phyloP scores from a whole-genome alignment of 2,797 vertebrate genomes.

The Zalophus californianus region DNA sequence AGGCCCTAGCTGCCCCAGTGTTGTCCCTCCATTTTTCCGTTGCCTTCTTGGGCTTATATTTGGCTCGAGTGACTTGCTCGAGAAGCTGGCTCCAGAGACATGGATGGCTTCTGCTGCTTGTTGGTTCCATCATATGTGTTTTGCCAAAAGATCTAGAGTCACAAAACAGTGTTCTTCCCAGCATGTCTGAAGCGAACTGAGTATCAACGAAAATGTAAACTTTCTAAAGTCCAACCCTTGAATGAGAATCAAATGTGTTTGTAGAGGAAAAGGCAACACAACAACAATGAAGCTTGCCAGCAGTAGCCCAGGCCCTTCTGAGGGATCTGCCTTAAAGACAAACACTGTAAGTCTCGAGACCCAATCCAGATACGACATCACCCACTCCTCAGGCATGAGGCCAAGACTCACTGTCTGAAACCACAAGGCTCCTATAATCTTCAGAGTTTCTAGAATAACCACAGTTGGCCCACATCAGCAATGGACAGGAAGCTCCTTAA shows the following conservation, averaged over 20 bases:
- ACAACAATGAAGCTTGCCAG: not conserved
- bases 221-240: conserved; percentile 14
- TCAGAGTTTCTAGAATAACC: conserved; percentile 19
- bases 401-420: not conserved
- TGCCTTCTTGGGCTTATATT: not conserved
- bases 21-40: not conserved
- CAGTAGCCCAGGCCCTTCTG: not conserved
- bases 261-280: conserved; percentile 50
- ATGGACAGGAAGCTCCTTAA: conserved; percentile 2
- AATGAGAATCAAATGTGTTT: conserved; percentile 31
- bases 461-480: not conserved
- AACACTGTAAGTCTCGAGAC: not conserved
- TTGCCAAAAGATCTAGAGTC: conserved; percentile 42
- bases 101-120: conserved; percentile 43
- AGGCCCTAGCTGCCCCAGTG: not conserved
- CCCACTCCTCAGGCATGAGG: not conserved
- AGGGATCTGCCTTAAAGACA: not conserved
- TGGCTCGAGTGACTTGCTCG: not conserved
- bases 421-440: not conserved
- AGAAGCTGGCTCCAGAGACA: conserved; percentile 45
- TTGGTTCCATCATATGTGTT: not conserved
- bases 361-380: not conserved
- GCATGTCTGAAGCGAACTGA: conserved; percentile 29
- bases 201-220: conserved; percentile 44
- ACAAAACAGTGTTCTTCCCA: conserved; percentile 28